These are phyloP conservation scores for Corythornis madagascariensis DNA, from an alignment of 2,113 vertebrate species.

Conservation along the genomic window DNA sequence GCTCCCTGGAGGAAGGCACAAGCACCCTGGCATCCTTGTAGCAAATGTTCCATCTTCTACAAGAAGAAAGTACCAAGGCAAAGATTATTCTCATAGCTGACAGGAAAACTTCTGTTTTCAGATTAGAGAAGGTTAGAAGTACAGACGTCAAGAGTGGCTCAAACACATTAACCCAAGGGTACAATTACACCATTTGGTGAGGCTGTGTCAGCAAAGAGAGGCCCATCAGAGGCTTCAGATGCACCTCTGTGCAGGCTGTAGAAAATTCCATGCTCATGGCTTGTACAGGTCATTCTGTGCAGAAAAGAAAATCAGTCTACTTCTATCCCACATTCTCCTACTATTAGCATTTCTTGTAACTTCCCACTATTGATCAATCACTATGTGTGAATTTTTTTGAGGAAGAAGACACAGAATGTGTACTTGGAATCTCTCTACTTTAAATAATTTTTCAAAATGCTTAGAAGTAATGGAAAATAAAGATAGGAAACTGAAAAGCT, in stretches of 20 bases:
- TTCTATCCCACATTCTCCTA: not conserved
- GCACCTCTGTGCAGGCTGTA: not conserved
- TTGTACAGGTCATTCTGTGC: not conserved
- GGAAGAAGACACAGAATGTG: not conserved
- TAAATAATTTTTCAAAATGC: not conserved
- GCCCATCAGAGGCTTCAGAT: not conserved
- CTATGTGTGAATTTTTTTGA: not conserved
- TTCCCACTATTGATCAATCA: not conserved
- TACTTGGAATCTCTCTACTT: not conserved
- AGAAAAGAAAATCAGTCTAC: not conserved
- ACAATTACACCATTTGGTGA: not conserved
- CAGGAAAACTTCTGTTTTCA: not conserved
- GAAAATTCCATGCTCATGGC: not conserved
- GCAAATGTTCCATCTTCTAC: slow-evolving; percentile 87
- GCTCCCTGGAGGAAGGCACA: slow-evolving; percentile 81
- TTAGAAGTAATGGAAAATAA: not conserved
- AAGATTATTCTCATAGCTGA: not conserved
- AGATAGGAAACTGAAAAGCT: not conserved
- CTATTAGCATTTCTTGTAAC: not conserved
- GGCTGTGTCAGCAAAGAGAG: not conserved
- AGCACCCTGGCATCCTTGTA: slow-evolving; percentile 78
- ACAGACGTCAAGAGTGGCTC: not conserved
- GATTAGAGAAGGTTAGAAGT: not conserved
- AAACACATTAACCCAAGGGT: not conserved
- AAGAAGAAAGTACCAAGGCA: not conserved